Base-by-base conservation (phyloP, 2,888 invertebrate genomes). In the Leptinotarsa haldemani region DNA sequence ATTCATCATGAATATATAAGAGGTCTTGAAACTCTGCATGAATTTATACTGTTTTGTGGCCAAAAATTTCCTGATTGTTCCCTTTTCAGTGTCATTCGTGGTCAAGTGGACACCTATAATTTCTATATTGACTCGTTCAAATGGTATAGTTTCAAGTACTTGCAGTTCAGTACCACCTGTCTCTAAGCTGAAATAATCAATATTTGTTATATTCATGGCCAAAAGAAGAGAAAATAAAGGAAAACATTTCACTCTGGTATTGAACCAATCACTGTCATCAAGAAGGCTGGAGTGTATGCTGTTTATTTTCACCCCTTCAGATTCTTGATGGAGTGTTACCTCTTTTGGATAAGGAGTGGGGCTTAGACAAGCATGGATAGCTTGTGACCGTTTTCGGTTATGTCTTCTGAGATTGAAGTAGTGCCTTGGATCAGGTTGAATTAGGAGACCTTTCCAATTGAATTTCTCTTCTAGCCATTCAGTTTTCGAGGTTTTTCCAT, bases 181-280 rank as follows among this genome's bases (percentile, higher is more conserved):
- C 75, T 91, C 92, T 76, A 96, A 88, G 84, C 93, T 91, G 80
- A 95, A 89, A 84, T 93, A 92, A 87, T 94, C 91, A 30, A 95
- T 90, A 53, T 88, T 88, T 12, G 93, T 90, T 65, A 92, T 90
- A 84, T 94, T 93, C 77, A 93, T 93, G 65, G 95, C 95, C 81
- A 94, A 87, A 85, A 96, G 89, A 77, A 96, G 90, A 1, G 95
- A 95, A 85, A 93, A 94, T 76, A 96, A 89, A 71, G 96, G 96
- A 85, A 95, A 94, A 88, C 96, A 96, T 85, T 94, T 94, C 77
- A 96, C 93, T 81, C 94, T 91, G 50, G 94, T 93, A 67, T 91
- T 90, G 86, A 93, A 92, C 88, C 89, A 89, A 74, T 90, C 90
- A 46, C 89, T 88, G 81, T 90, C 88, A 50, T 69, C 75, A 71